phyloP scores from a whole-genome alignment of 2,888 invertebrate species.

The Hemicrepidius hirtus region DNA sequence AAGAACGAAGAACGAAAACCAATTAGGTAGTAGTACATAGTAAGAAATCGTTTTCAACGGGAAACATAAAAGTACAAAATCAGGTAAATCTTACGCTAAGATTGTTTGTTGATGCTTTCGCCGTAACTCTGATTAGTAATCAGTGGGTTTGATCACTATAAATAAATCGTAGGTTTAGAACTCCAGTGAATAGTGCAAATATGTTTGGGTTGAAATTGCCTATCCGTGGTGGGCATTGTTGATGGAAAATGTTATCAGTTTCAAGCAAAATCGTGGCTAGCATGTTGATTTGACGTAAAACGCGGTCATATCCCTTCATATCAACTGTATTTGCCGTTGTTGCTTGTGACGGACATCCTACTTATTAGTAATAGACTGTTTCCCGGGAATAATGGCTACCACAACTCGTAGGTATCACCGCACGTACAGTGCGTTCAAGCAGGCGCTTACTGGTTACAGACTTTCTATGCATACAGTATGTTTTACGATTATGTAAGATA shows the following conservation, averaged over 20 bases:
- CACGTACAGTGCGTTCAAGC: conserved; percentile 44
- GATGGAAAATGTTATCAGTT: conserved; percentile 46
- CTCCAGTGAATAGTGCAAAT: neutral
- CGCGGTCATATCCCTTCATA: conserved; percentile 56
- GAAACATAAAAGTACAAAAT: too few species aligned
- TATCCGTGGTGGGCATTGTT: conserved; percentile 26
- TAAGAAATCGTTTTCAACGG: too few species aligned
- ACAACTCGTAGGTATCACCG: conserved; percentile 57
- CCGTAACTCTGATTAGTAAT: too few species aligned
- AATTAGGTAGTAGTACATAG: too few species aligned
- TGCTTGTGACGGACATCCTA: conserved; percentile 61
- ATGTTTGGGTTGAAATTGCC: conserved; percentile 35
- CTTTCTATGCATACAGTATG: conserved; percentile 22
- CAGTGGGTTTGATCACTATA: neutral
- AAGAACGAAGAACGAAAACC: too few species aligned
- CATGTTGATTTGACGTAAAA: conserved; percentile 52
- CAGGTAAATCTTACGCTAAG: too few species aligned
- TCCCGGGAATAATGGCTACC: conserved; percentile 60
- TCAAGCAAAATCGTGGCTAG: conserved; percentile 50
- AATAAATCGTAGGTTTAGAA: conserved; percentile 7
- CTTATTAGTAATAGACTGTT: conserved; percentile 63
- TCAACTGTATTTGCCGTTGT: conserved; percentile 57
- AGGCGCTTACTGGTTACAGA: conserved; percentile 6
- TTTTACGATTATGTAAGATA: conserved; percentile 11
- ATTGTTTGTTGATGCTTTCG: too few species aligned